Percentiles rank a stretch among this genome's conserved stretches.
These are phyloP conservation scores for Netelia virgata DNA, from an alignment of 2,888 invertebrate genomes.

Conservation along the genomic window DNA sequence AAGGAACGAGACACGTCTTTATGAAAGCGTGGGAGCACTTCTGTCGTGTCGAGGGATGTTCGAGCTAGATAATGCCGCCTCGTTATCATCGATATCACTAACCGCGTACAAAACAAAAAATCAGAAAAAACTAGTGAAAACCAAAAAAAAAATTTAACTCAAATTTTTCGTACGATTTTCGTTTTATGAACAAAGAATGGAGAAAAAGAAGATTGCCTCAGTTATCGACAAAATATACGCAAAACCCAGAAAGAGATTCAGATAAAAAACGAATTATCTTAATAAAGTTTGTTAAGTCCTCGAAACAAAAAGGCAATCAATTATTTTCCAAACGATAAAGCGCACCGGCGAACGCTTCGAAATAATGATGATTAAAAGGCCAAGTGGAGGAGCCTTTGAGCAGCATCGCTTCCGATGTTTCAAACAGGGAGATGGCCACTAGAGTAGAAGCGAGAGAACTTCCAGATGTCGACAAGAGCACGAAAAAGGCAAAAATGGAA, in stretches of 20 bases:
- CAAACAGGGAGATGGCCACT: constrained; percentile 15
- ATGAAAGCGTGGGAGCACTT: constrained; percentile 74
- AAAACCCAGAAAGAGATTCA: too few species aligned
- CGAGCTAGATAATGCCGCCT: constrained; percentile 3
- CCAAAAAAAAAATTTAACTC: background rate
- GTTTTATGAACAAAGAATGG: too few species aligned
- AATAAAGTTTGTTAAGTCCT: background rate
- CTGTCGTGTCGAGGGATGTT: constrained; percentile 46
- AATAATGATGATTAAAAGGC: constrained; percentile 42
- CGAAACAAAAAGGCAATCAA: background rate
- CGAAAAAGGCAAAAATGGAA: constrained; percentile 13
- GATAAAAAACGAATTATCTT: too few species aligned
- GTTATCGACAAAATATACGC: too few species aligned
- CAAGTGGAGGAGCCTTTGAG: constrained; percentile 23
- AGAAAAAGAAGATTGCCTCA: too few species aligned
- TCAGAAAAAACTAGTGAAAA: background rate
- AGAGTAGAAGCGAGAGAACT: constrained; percentile 58
- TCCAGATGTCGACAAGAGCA: constrained; percentile 57
- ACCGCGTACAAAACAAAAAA: background rate
- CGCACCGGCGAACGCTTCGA: constrained; percentile 13
- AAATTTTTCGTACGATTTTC: too few species aligned
- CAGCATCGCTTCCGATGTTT: background rate
- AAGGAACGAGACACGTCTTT: constrained; percentile 74
- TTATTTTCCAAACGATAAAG: background rate
- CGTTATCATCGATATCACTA: constrained; percentile 13